These are phyloP conservation scores for Palythoa heliodiscus DNA, from an alignment of 92 coral and sea anemone genomes.

Conservation along the genomic window DNA sequence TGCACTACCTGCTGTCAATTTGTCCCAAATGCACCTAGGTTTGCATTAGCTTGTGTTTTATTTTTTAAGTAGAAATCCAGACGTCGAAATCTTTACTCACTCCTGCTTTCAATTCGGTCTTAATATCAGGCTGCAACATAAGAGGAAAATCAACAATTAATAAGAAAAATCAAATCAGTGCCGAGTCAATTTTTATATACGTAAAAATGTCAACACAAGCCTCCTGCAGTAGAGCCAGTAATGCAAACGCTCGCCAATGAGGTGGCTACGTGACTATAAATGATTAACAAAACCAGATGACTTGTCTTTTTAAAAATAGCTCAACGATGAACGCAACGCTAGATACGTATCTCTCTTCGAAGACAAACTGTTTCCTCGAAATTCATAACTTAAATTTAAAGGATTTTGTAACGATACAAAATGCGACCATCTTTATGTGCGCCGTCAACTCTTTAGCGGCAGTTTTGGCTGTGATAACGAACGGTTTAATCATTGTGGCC, in stretches of 20 bases:
- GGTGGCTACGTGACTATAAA: neutral
- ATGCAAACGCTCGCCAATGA: neutral
- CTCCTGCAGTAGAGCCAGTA: neutral
- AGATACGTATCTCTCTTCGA: neutral
- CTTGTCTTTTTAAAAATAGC: neutral
- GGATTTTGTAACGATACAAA: conserved; percentile 8
- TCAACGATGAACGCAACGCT: conserved; percentile 22
- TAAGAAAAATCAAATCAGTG: too few species aligned
- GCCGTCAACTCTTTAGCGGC: conserved; percentile 23
- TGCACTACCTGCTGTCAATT: too few species aligned
- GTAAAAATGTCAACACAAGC: neutral
- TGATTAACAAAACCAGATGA: conserved; percentile 7
- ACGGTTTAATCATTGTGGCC: conserved; percentile 20
- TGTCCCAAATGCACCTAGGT: too few species aligned
- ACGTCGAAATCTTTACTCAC: too few species aligned
- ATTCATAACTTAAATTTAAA: conserved; percentile 21
- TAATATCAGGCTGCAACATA: too few species aligned
- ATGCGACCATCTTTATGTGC: conserved; percentile 34
- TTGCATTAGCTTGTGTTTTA: too few species aligned
- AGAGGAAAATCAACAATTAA: too few species aligned
- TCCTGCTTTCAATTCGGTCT: too few species aligned
- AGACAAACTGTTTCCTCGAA: conserved; percentile 28
- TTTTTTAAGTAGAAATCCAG: too few species aligned
- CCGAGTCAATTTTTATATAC: too few species aligned
- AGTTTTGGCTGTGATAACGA: conserved; percentile 21